A percentile compares a stretch with the other conserved stretches of the same genome.
Conservation (phyloP, 2,113 vertebrate genomes). For the Vicugna pacos region DNA sequence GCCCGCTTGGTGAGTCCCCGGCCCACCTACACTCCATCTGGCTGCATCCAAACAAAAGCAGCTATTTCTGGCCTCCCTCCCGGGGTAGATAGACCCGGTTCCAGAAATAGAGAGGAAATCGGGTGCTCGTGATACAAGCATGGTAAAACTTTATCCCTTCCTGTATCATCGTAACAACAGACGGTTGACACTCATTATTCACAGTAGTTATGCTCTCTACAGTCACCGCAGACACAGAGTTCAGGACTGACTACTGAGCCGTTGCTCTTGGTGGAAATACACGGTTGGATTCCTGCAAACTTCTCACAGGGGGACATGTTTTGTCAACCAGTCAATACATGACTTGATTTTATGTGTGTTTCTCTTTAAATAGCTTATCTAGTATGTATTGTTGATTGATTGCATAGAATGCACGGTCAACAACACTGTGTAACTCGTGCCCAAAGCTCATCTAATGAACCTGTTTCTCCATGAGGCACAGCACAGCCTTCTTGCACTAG, state of each 20-base stretch:
- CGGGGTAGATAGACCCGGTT: background rate
- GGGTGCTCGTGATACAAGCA: background rate
- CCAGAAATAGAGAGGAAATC: background rate
- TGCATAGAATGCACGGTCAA: no score
- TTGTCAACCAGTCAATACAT: background rate
- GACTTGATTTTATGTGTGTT: background rate
- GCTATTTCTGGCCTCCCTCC: background rate
- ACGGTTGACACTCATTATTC: background rate
- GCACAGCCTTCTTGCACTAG: background rate
- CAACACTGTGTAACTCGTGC: background rate
- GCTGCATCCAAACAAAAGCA: background rate
- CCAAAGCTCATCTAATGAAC: background rate
- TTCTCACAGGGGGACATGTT: background rate
- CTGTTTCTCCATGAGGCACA: background rate
- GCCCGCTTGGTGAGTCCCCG: conserved; percentile 92
- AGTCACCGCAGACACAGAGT: background rate
- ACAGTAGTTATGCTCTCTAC: background rate
- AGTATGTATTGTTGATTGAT: background rate
- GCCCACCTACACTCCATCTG: rapidly evolving
- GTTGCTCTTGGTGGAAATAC: background rate
- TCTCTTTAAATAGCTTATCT: background rate
- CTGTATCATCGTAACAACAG: background rate
- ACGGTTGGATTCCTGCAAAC: background rate
- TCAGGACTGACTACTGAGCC: background rate
- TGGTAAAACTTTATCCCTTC: background rate